A percentile compares a stretch with the other conserved stretches of the same genome.
Conservation (phyloP, 1,140 invertebrate genomes). For the Euschistus heros region DNA sequence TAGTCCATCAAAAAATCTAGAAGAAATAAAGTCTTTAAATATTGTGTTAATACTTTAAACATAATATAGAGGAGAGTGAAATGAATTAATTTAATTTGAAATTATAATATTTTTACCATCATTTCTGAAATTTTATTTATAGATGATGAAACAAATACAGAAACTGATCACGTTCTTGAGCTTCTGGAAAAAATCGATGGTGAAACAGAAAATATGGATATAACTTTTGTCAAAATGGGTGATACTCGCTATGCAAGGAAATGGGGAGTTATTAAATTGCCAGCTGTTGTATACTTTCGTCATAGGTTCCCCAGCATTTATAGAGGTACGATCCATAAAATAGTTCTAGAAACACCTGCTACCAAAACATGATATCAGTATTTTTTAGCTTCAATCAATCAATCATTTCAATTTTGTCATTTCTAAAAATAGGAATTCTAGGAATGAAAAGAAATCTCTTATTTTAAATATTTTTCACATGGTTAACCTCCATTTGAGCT, state of each 20-base stretch:
- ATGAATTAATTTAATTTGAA: too few relatives aligned
- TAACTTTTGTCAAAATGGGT: constrained; percentile 90
- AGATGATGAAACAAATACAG: constrained; percentile 69
- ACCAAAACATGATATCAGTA: too few relatives aligned
- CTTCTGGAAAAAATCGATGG: constrained; percentile 85
- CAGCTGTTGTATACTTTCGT: constrained; percentile 87
- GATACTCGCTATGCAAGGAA: constrained; percentile 83
- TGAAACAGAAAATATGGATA: constrained; percentile 87
- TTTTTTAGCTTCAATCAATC: neutral
- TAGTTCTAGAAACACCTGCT: too few relatives aligned
- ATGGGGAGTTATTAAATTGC: constrained; percentile 88
- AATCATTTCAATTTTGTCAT: neutral
- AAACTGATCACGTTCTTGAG: constrained; percentile 66
- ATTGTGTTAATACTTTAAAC: too few relatives aligned
- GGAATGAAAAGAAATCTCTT: too few relatives aligned
- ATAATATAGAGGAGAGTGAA: too few relatives aligned
- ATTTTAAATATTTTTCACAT: too few relatives aligned
- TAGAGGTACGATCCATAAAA: constrained; percentile 50
- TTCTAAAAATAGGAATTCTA: neutral
- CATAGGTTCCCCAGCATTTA: constrained; percentile 89
- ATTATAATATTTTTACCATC: too few relatives aligned
- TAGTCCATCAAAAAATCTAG: too few relatives aligned
- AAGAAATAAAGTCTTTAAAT: too few relatives aligned
- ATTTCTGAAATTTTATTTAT: constrained; percentile 28
- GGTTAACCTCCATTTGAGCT: too few relatives aligned